These are phyloP conservation scores for Lepidochrysops patricia DNA, from an alignment of 2,888 invertebrate genomes.

Conservation along the genomic window DNA sequence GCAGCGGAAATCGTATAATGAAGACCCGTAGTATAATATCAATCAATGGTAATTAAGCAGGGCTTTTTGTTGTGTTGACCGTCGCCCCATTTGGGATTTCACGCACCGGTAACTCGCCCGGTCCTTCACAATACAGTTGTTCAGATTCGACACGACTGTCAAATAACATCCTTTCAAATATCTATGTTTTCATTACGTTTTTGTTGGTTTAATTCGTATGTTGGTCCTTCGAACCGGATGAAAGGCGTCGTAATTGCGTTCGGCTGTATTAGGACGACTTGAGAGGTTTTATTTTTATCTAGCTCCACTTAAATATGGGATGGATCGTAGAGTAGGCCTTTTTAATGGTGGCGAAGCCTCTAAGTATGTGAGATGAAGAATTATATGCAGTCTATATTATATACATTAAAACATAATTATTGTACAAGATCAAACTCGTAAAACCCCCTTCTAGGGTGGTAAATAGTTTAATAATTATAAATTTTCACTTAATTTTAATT, in stretches of 20 bases:
- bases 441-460: no score
- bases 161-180: conserved; percentile 38
- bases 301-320: background rate
- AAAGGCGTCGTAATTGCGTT: background rate
- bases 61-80: conserved; percentile 31
- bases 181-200: conserved; percentile 16
- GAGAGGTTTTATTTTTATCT: background rate
- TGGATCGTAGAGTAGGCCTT: no score
- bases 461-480: no score
- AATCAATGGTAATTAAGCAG: conserved; percentile 32
- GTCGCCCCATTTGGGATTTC: conserved; percentile 43
- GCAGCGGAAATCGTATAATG: conserved; percentile 27
- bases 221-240: background rate
- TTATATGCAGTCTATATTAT: background rate
- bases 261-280: background rate
- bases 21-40: conserved; percentile 30
- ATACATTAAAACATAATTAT: no score
- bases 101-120: conserved; percentile 45
- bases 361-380: background rate
- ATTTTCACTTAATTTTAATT: no score
- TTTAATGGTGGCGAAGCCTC: no score
- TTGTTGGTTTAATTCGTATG: background rate
- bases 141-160: conserved; percentile 56
- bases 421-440: no score
- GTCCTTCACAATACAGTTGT: conserved; percentile 50